Base-by-base conservation (phyloP, 2,113 vertebrate genomes). In the Oenanthe melanoleuca region DNA sequence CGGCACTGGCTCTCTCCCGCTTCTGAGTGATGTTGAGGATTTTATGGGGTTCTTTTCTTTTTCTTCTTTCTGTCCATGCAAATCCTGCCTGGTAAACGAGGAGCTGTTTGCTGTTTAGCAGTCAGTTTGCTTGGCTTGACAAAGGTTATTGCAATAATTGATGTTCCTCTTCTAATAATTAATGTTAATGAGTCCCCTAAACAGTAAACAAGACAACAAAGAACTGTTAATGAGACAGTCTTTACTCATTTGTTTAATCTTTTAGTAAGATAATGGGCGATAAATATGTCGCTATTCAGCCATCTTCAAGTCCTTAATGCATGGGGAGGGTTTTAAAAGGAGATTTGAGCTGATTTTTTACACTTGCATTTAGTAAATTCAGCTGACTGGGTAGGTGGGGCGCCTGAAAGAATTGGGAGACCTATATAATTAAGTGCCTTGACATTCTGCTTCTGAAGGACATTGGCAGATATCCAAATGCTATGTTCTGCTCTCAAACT, bases 361-460 rank as follows among this genome's bases (percentile, higher is more conserved):
- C 92, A 94, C 89, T 94, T 96, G 53, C 83, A 17, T 83, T 95
- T 78, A 87, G 81, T 85, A 78, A 75, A 59, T 95, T 91, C 38
- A 70, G 92, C 95, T 75, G 72, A 80, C 69, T 85, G 64, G 73
- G 79, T 92, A 93, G 93, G 86, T 93, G 96, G 95, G 84, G 89
- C 66, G 59, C 71, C 88, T 86, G 79, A 92, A 96, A 96, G 84
- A 81, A 85, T 82, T 93, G 69, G 47, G 95, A 97, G 89, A 94
- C 92, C 95, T 69, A 47, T 94, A 93, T 97, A 97, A 97, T 97
- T 97, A 97, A 98, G 96, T 82, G 85, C 94, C 93, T 97, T 97
- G 98, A 97, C 97, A 97, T 97, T 98, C 97, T 98, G 96, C 95
- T 92, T 98, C 97, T 98, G 97, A 98, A 98, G 98, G 98, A 98